Evolutionary conservation across 2,797 vertebrate genomes (phyloP).

Genomic region (Novumbra hubbsi): DNA sequence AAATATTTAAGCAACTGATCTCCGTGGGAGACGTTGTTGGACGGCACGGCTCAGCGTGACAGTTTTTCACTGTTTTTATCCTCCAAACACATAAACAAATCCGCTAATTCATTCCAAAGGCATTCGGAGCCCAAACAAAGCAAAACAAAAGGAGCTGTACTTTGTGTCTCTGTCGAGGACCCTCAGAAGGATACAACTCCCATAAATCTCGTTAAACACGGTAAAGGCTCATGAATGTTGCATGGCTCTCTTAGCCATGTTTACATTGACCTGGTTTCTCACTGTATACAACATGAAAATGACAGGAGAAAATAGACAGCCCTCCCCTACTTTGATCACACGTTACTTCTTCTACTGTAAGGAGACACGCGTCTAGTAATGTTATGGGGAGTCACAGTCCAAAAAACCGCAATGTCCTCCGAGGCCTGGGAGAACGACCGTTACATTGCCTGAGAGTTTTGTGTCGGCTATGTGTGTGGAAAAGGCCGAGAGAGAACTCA

Average conservation of each 20-base stretch:
- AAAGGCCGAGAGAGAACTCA: conserved; percentile 3
- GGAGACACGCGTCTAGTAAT: conserved; percentile 29
- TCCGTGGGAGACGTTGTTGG: conserved; percentile 54
- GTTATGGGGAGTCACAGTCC: conserved; percentile 25
- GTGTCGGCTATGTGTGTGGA: background rate
- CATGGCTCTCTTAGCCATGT: conserved; percentile 65
- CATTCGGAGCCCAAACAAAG: conserved; percentile 44
- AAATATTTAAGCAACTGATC: conserved; percentile 71
- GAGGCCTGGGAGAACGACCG: background rate
- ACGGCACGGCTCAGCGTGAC: conserved; percentile 39
- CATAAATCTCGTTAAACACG: conserved; percentile 67
- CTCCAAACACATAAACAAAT: conserved; percentile 49
- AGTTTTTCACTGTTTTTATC: conserved; percentile 39
- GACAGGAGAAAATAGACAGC: conserved; percentile 45
- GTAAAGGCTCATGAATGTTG: conserved; percentile 71
- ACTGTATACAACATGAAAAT: conserved; percentile 40
- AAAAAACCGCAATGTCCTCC: conserved; percentile 24
- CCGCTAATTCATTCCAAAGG: conserved; percentile 57
- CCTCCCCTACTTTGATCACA: conserved; percentile 24
- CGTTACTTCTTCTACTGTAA: conserved; percentile 56
- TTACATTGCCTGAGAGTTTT: conserved; percentile 16
- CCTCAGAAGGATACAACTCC: conserved; percentile 61
- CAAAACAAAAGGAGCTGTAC: conserved; percentile 31
- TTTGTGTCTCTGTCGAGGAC: conserved; percentile 28
- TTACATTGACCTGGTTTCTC: conserved; percentile 69